These are phyloP conservation scores for Cheracebus regulus DNA, from an alignment of 2,797 vertebrate species.

Conservation along the genomic window DNA sequence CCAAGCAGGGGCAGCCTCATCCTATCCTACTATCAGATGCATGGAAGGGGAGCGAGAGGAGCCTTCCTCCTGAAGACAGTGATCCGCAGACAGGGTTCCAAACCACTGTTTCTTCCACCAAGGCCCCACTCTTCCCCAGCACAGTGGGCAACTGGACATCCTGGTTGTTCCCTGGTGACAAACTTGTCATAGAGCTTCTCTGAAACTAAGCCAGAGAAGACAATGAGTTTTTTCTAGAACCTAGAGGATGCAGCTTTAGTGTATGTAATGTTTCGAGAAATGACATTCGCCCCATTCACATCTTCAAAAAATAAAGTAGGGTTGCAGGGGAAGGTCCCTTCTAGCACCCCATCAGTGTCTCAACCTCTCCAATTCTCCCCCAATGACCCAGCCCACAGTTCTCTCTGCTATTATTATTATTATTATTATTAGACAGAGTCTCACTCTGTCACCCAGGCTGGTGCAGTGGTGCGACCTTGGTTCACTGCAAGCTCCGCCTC, in stretches of 20 bases:
- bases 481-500: not conserved
- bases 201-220: not conserved
- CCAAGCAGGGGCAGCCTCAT: not conserved
- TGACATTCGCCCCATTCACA: not conserved
- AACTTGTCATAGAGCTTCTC: not conserved
- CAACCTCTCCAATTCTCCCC: not conserved
- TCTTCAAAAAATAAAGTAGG: not conserved
- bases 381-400: not conserved
- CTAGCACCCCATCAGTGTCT: not conserved
- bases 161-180: not conserved
- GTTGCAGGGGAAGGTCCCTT: not conserved
- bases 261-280: not conserved
- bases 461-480: not conserved
- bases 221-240: not conserved
- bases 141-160: not conserved
- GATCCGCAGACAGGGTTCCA: not conserved
- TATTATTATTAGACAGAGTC: not conserved
- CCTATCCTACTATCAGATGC: not conserved
- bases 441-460: not conserved
- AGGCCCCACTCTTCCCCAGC: not conserved
- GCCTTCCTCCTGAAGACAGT: not conserved
- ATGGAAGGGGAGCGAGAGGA: not conserved
- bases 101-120: not conserved
- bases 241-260: not conserved
- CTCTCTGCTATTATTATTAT: not conserved